Base-by-base conservation (phyloP, 2,888 invertebrate genomes). In the Lissocephala sabroskyi region DNA sequence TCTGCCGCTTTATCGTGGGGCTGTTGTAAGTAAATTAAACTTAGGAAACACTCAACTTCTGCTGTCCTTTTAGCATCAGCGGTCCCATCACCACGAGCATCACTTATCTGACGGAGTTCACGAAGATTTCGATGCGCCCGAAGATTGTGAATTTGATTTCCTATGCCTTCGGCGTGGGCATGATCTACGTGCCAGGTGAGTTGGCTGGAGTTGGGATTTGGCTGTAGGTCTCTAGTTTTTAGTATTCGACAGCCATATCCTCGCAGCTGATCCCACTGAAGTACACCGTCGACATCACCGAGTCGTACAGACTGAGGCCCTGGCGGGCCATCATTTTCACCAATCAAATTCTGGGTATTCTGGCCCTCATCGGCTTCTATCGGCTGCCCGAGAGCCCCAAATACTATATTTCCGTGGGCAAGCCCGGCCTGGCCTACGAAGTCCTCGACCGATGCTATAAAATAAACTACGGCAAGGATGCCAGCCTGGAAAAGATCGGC, bases 321-420 rank as follows among this genome's bases (percentile, higher is more conserved):
- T 68, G 68, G 53, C 58, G 68, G 1, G 3, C 57, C 2, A 29
- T 40, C 11, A 43, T 56, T 10, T 1, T 59, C 2, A 0, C 50
- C 0, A 37, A 48, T 28, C 1, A 19, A 3, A 0, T 51, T 6
- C 62, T 60, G 0, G 60, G 56, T 0, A 0, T 59, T 0, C 0
- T 23, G 1, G 52, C 45, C 0, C 0, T 49, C 0, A 2, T 39
- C 0, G 1, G 11, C 1, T 2, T 52, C 1, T 41, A 2, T 0
- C 0, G n/a, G 0, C 40, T 67, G 18, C 70, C 67, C 1, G 57
- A 68, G 19, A 51, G 56, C 0, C 49, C 63, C 1, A 63, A 61
- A 39, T 67, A 47, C 30, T 17, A 51, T 10, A 11, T 68, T 1
- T 43, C 54, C 0, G 2, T 33, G 0, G 32, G 39, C 0, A 2